A percentile compares a stretch with the other conserved stretches of the same genome.
These are phyloP conservation scores for Malthinus flaveolus DNA, from an alignment of 2,888 invertebrate genomes.

Conservation along the genomic window DNA sequence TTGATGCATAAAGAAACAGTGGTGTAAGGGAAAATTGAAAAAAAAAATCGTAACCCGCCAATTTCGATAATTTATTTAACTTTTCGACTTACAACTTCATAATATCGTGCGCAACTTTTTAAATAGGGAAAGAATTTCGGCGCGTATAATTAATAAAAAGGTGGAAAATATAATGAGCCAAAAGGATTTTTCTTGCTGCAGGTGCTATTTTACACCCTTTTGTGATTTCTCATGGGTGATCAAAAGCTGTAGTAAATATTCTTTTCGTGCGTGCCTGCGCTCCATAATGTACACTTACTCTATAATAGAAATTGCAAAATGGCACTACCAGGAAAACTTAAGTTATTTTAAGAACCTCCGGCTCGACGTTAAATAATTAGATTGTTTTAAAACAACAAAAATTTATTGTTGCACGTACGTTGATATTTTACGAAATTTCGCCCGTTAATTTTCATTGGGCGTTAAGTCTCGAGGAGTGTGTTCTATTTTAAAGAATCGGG, in stretches of 20 bases:
- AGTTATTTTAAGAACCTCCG: neutral
- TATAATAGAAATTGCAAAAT: constrained; percentile 1
- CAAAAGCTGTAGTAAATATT: neutral
- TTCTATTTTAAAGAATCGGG: too few relatives aligned
- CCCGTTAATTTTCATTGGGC: too few relatives aligned
- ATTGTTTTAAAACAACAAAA: too few relatives aligned
- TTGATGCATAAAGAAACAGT: constrained; percentile 19
- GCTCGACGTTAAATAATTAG: too few relatives aligned
- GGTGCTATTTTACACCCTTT: constrained; percentile 1
- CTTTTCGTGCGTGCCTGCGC: neutral
- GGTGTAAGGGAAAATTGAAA: neutral
- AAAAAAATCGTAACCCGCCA: neutral
- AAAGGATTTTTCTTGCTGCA: constrained; percentile 1
- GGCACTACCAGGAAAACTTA: neutral
- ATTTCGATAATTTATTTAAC: neutral
- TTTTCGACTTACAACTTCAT: neutral
- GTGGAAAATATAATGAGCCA: neutral
- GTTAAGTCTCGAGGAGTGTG: too few relatives aligned
- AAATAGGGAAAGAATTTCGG: neutral
- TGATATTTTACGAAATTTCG: too few relatives aligned
- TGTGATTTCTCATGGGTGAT: constrained; percentile 3
- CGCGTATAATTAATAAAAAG: constrained; percentile 1
- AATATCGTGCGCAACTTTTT: neutral
- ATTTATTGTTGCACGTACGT: too few relatives aligned
- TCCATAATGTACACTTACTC: constrained; percentile 2